A percentile compares a stretch with the other conserved stretches of the same genome.
Conservation (phyloP, 2,888 invertebrate species). For the Pseudoips prasinana region DNA sequence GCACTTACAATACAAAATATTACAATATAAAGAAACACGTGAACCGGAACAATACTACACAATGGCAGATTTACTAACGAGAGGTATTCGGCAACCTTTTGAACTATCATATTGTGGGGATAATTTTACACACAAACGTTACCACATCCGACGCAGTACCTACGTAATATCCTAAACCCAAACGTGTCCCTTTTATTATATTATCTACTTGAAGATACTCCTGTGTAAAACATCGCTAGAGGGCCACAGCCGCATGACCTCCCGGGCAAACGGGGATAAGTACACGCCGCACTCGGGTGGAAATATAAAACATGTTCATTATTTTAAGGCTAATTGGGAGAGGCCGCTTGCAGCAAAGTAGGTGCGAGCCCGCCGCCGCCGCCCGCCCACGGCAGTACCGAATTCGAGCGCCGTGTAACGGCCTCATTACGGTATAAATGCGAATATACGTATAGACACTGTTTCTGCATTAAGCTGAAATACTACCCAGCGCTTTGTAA, state of each 20-base stretch:
- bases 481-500: conserved; percentile 49
- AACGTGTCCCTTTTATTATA: conserved; percentile 58
- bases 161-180: conserved; percentile 47
- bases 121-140: conserved; percentile 46
- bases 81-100: conserved; percentile 25
- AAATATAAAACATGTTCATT: conserved; percentile 83
- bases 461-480: conserved; percentile 75
- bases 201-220: conserved; percentile 58
- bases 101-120: conserved; percentile 40
- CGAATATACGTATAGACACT: conserved; percentile 68
- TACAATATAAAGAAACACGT: no score
- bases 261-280: conserved; percentile 75
- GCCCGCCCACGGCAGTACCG: conserved; percentile 74
- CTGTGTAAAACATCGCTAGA: conserved; percentile 53
- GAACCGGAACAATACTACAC: no score
- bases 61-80: no score
- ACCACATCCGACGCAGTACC: conserved; percentile 29
- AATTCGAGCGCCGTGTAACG: conserved; percentile 65
- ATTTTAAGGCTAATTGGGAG: conserved; percentile 81
- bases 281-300: conserved; percentile 75
- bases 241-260: conserved; percentile 70
- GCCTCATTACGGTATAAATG: conserved; percentile 66
- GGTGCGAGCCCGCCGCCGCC: conserved; percentile 62
- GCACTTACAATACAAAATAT: no score
- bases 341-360: conserved; percentile 76